Evolutionary conservation across 2,113 vertebrate genomes (phyloP), one percentile per base, ranked within the genome.

Genomic region (Rhineura floridana): DNA sequence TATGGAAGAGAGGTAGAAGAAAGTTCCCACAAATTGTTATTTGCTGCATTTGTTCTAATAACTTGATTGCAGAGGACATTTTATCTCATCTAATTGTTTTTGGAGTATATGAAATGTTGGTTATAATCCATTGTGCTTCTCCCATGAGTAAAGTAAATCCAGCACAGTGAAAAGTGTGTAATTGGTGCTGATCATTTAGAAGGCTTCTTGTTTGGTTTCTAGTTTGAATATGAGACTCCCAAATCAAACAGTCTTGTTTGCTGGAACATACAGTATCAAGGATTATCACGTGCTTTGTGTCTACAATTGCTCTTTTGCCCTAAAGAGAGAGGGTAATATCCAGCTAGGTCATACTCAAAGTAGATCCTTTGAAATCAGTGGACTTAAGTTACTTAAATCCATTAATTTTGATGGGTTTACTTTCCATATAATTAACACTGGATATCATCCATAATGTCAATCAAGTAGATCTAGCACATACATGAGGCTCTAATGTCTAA

Each of bases 21-120:
- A 72, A 4, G 82, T 72, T 84, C 52, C 55, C 19, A 75, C 11
- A 86, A 89, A 1, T 28, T 11, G 0, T 23, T 12, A 89, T 15
- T 50, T 72, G 8, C 44, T 33, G 48, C 10, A 0, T 0, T 33
- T 46, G 2, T 48, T 0, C 21, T 3, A 0, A 5, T 84, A 0
- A 2, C 50, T 42, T 59, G 15, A n/a, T 6, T 25, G 12, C 82
- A 88, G 75, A 86, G 0, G 8, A 7, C 52, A 50, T 91, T 91
- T 90, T 59, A 73, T 73, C 62, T 73, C 44, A 0, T 44, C 17
- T 55, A 0, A 69, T 6, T 87, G 8, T 0, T 0, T 33, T 92
- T 84, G 70, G 55, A 19, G 50, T 19, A 73, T 48, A 28, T 17
- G 5, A 52, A 44, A 13, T 88, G 15, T 83, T 84, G 50, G 86